Evolutionary conservation across 2,888 invertebrate genomes (phyloP), one percentile per base, ranked within the genome.

Genomic region (Leistus spinibarbis): DNA sequence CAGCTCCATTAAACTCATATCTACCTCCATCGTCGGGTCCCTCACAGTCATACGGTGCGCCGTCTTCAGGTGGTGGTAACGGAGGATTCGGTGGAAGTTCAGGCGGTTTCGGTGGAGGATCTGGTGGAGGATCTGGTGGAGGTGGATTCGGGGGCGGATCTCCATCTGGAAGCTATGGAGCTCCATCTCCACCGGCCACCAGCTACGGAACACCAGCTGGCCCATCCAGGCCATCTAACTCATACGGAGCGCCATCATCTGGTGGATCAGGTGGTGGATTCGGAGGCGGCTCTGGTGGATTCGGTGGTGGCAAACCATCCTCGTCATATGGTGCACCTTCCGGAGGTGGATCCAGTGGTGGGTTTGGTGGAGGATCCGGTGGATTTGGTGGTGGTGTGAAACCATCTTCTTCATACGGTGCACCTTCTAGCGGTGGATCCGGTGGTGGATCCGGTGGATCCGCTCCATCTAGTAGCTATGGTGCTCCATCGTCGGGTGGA

Each of bases 121-220:
- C 78, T 67, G 79, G 82, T 27, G 80, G 83, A 63, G 83, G 85
- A 1, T 79, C 81, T 1, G 80, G 78, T 66, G 86, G 86, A 63
- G 83, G 83, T 24, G 84, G 86, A 7, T 82, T 85, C 17, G 77
- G 81, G 22, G 81, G 80, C 69, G 78, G 20, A 76, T 79, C 79
- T 16, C 85, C 85, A 0, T 87, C 83, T 0, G 82, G 84, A 68
- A 82, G 80, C 71, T 88, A 87, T 78, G 87, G 86, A n/a, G 85
- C 87, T 13, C 86, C 87, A 54, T 13, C 79, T 78, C 63, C 65
- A 77, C 60, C 60, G 13, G 19, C 60, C 60, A 79, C 82, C 54
- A 80, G 81, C 69, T 82, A 81, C 10, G 81, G 80, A 19, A 81
- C 82, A 65, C 78, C 80, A 22, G 77, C 79, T 67, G 78, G 79